Evolutionary conservation across 2,888 invertebrate species (phyloP), one percentile per base, ranked within the genome.

Genomic region (Tenthredo scrophulariae): DNA sequence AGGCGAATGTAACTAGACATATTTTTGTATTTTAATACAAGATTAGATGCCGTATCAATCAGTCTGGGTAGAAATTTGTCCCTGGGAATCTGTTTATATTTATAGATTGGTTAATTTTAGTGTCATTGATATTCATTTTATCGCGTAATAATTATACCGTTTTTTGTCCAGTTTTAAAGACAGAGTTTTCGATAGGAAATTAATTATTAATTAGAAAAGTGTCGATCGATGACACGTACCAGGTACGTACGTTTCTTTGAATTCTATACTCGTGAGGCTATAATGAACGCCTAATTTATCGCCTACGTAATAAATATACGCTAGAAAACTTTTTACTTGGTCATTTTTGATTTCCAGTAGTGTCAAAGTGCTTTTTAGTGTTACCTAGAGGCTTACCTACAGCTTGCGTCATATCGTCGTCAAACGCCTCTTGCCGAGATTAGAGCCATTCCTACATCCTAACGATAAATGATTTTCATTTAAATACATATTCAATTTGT

Each of bases 391-490:
- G 37, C 37, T 37, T 37, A 37, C 37, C 37, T 37, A 37, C 33
- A 7, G 18, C 50, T 40, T 58, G 37, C 18, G 22, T 62, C 58
- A 40, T 13, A 62, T 80, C 2, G 43, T 74, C 40, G 43, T 74
- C 72, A 40, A 74, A 43, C 33, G 54, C 54, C n/a, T 50, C 18
- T 37, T 37, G 15, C 37, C 33, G 79, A 79, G 70, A 72, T 72
- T 72, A 72, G 70, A 40, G 40, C n/a, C 70, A 18, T 67, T 15
- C 67, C 29, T 67, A 67, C 43, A 1, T 9, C 22, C 43, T 74
- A 74, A 74, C 74, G 74, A 74, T 43, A 62, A 62, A 58, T 62
- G 80, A 80, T 80, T 80, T 80, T 80, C 80, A 80, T 80, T 80
- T 62, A 62, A 80, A 80, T 80, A 62, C 40, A 62, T 40, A 62